phyloP scores from a whole-genome alignment of 1,140 invertebrate species.

The Pissodes strobi region DNA sequence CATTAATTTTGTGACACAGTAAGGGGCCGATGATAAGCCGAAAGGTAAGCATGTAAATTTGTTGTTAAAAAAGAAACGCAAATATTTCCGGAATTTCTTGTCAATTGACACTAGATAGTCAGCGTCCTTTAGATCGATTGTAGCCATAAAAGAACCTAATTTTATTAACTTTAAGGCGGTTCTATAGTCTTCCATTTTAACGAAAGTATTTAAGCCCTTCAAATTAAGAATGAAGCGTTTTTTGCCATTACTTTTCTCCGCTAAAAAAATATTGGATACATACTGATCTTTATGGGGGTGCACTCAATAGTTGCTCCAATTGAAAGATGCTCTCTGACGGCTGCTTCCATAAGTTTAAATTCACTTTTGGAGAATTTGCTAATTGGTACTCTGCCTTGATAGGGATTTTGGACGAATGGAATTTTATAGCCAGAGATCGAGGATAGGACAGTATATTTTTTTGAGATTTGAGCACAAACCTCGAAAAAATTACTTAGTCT shows the following conservation, averaged over 20 bases:
- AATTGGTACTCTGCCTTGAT: too few species aligned
- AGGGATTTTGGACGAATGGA: neutral
- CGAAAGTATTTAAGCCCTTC: slow-evolving; percentile 45
- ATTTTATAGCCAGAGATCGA: neutral
- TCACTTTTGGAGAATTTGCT: too few species aligned
- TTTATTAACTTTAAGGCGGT: slow-evolving; percentile 38
- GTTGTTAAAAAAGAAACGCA: slow-evolving; percentile 46
- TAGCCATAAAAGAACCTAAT: slow-evolving; percentile 34
- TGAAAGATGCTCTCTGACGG: too few species aligned
- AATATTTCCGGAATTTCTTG: slow-evolving; percentile 39
- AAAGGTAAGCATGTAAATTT: slow-evolving; percentile 40
- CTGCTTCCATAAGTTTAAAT: too few species aligned
- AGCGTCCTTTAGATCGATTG: slow-evolving; percentile 41
- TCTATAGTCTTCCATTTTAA: slow-evolving; percentile 48
- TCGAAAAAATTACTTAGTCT: neutral
- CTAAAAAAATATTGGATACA: too few species aligned
- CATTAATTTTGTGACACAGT: slow-evolving; percentile 40
- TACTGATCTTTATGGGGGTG: too few species aligned
- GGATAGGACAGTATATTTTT: neutral
- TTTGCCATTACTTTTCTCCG: too few species aligned
- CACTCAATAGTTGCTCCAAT: too few species aligned
- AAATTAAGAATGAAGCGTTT: slow-evolving; percentile 47
- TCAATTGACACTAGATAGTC: slow-evolving; percentile 33
- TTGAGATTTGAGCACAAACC: neutral
- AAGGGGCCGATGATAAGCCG: slow-evolving; percentile 34